A percentile compares a stretch with the other conserved stretches of the same genome.
phyloP scores from a whole-genome alignment of 2,888 invertebrate genomes.

The Scaptomyza reducta region DNA sequence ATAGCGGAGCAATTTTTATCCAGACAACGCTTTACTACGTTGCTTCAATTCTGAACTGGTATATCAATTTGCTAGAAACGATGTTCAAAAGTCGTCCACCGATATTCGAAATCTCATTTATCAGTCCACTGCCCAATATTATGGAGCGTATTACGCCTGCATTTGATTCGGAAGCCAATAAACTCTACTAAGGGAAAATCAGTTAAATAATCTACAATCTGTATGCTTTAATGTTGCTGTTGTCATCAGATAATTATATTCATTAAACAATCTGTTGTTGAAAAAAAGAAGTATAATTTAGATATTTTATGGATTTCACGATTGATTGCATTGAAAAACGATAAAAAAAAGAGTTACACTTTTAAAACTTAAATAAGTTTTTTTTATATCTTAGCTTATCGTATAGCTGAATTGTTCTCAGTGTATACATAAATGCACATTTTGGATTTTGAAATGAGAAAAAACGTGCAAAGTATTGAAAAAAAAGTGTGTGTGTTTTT shows the following conservation, averaged over 20 bases:
- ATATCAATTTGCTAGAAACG: constrained; percentile 66
- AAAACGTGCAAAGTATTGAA: constrained; percentile 6
- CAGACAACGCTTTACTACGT: constrained; percentile 55
- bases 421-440: too few relatives aligned
- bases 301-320: too few relatives aligned
- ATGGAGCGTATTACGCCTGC: constrained; percentile 46
- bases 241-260: neutral
- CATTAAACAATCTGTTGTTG: neutral
- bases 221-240: neutral
- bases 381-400: too few relatives aligned
- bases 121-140: constrained; percentile 48
- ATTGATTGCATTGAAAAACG: too few relatives aligned
- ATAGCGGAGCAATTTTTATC: constrained; percentile 70
- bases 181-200: neutral
- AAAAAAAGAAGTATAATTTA: neutral
- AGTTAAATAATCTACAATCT: neutral
- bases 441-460: neutral
- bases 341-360: too few relatives aligned
- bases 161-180: constrained; percentile 3
- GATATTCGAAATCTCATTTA: constrained; percentile 74
- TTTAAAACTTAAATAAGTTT: too few relatives aligned
- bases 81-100: constrained; percentile 69
- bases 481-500: constrained; percentile 28
- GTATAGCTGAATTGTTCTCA: too few relatives aligned
- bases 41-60: constrained; percentile 66